phyloP scores from a whole-genome alignment of 2,888 invertebrate genomes.

The Drosophila aldrichi region DNA sequence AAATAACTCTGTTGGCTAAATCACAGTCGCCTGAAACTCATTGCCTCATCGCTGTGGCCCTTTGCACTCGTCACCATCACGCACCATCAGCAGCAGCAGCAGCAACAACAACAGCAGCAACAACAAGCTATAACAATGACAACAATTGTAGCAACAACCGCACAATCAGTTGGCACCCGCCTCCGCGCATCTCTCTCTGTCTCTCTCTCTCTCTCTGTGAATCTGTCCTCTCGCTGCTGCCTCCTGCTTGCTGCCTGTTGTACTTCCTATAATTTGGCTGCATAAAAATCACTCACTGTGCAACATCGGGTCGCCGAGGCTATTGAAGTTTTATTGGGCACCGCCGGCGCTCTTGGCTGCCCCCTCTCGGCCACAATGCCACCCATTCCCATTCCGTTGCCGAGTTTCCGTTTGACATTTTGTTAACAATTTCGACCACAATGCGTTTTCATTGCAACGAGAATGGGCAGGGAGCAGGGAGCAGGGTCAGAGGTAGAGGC shows the following conservation, averaged over 20 bases:
- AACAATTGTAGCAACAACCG: slow-evolving; percentile 77
- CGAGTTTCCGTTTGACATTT: slow-evolving; percentile 79
- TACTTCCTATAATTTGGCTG: slow-evolving; percentile 60
- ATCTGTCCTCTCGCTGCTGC: neutral
- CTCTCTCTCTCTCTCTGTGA: neutral
- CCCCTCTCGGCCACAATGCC: too few species aligned
- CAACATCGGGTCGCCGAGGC: slow-evolving; percentile 54
- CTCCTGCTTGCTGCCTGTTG: slow-evolving; percentile 9
- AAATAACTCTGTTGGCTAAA: slow-evolving; percentile 25
- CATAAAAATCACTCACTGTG: slow-evolving; percentile 69
- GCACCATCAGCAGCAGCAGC: slow-evolving; percentile 71
- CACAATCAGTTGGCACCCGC: slow-evolving; percentile 68
- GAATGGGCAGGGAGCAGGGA: slow-evolving; percentile 9
- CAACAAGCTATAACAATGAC: slow-evolving; percentile 60
- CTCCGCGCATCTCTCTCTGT: neutral
- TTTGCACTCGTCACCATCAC: slow-evolving; percentile 63
- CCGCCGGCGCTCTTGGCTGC: slow-evolving; percentile 32
- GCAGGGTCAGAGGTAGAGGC: neutral
- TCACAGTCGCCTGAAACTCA: slow-evolving; percentile 34
- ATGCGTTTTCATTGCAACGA: slow-evolving; percentile 74
- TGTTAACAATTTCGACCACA: slow-evolving; percentile 81
- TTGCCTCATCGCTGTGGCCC: slow-evolving; percentile 28
- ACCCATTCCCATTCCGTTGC: neutral
- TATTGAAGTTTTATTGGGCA: slow-evolving; percentile 78
- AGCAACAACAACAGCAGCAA: slow-evolving; percentile 41